Percentiles rank a stretch among this genome's conserved stretches.
phyloP scores from a whole-genome alignment of 2,888 invertebrate genomes.

The Cerastis leucographa region DNA sequence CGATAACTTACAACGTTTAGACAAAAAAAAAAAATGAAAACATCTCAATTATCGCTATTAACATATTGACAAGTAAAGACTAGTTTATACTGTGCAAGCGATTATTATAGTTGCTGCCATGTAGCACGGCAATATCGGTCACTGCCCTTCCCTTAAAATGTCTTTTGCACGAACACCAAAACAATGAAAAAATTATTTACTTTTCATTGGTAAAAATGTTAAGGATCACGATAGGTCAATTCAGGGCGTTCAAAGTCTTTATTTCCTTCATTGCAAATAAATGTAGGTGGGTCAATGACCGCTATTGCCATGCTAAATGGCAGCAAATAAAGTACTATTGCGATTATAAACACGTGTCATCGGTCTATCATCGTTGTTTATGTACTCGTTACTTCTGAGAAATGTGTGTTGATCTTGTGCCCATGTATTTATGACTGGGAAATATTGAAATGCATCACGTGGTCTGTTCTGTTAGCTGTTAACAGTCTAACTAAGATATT shows the following conservation, averaged over 20 bases:
- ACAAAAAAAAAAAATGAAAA: constrained; percentile 42
- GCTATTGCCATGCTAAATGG: too few species aligned
- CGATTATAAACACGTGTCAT: constrained; percentile 54
- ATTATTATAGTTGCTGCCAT: constrained; percentile 19
- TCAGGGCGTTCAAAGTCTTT: too few species aligned
- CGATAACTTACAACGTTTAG: constrained; percentile 26
- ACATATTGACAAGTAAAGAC: constrained; percentile 50
- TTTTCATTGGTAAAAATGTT: too few species aligned
- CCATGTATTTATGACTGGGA: constrained; percentile 16
- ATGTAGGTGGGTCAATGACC: too few species aligned
- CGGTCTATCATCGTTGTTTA: constrained; percentile 50
- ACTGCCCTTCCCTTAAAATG: too few species aligned
- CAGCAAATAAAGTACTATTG: constrained; percentile 14
- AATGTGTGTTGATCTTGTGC: constrained; percentile 45
- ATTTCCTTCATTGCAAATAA: too few species aligned
- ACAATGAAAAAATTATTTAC: too few species aligned
- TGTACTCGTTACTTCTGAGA: constrained; percentile 49
- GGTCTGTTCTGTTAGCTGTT: constrained; percentile 43
- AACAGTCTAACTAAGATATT: constrained; percentile 28
- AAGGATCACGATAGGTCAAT: too few species aligned
- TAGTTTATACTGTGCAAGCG: constrained; percentile 46
- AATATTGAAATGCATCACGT: constrained; percentile 37
- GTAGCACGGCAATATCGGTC: too few species aligned
- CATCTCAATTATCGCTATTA: constrained; percentile 57
- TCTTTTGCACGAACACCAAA: too few species aligned